Conservation (phyloP, 2,888 invertebrate species). For the Andricus curvator region DNA sequence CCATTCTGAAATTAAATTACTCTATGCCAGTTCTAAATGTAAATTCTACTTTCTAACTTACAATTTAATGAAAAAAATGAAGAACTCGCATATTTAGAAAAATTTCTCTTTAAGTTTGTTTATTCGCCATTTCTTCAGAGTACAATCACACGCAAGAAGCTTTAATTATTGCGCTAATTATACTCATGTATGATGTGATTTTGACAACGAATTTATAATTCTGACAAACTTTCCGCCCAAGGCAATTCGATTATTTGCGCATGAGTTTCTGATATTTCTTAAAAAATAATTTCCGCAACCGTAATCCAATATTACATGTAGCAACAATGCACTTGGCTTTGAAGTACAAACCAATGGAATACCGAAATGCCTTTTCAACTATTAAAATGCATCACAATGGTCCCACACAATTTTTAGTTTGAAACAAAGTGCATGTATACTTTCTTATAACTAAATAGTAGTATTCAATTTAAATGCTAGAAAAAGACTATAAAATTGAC, state of each 20-base stretch:
- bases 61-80: background rate
- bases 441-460: constrained; percentile 13
- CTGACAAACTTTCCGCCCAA: constrained; percentile 28
- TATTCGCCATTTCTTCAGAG: constrained; percentile 38
- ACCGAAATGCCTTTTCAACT: background rate
- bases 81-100: constrained; percentile 19
- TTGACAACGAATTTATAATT: constrained; percentile 43
- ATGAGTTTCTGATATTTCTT: background rate
- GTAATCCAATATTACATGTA: constrained; percentile 13
- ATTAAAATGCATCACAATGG: constrained; percentile 51
- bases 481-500: background rate
- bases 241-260: background rate
- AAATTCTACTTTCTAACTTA: background rate
- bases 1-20: no score
- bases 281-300: constrained; percentile 16
- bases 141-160: constrained; percentile 42
- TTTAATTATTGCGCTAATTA: constrained; percentile 48
- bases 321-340: background rate
- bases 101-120: constrained; percentile 11
- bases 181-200: constrained; percentile 47
- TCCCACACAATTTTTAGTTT: constrained; percentile 44
- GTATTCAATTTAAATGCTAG: background rate
- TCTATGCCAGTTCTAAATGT: no score
- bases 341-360: background rate
- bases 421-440: background rate